phyloP scores from a whole-genome alignment of 1,140 invertebrate species.

The Tenebrio molitor region DNA sequence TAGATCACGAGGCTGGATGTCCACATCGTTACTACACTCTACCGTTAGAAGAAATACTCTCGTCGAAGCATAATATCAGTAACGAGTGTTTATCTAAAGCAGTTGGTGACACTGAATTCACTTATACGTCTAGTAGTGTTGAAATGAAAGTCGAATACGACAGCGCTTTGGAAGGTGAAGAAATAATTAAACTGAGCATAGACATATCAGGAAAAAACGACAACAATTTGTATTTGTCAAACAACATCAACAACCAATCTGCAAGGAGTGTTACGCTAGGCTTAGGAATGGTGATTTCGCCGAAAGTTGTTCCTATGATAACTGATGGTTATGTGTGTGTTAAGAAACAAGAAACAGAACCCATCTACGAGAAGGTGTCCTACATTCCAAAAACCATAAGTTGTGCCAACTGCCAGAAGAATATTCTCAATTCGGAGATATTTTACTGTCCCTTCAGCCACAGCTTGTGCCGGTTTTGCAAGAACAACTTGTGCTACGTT shows the following conservation, averaged over 20 bases:
- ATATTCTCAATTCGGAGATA: constrained; percentile 27
- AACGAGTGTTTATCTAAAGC: no score
- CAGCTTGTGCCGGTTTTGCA: constrained; percentile 52
- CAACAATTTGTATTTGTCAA: neutral
- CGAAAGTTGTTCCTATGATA: no score
- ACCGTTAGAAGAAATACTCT: neutral
- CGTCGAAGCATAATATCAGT: neutral
- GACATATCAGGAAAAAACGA: neutral
- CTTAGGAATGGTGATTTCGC: neutral
- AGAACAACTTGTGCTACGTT: constrained; percentile 45
- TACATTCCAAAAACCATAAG: neutral
- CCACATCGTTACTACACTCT: constrained; percentile 33
- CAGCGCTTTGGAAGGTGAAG: neutral
- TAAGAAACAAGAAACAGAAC: neutral
- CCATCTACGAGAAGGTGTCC: neutral
- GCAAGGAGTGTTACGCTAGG: neutral
- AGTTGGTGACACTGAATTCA: constrained; percentile 6
- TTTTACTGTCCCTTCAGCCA: constrained; percentile 54
- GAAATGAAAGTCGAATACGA: neutral
- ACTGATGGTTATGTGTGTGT: no score
- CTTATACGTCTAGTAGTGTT: neutral
- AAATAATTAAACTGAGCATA: neutral
- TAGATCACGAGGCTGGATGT: constrained; percentile 47
- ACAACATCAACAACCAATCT: neutral
- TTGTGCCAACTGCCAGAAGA: constrained; percentile 49